Evolutionary conservation across 2,797 vertebrate genomes (phyloP).

Genomic region (Lutjanus argentimaculatus): DNA sequence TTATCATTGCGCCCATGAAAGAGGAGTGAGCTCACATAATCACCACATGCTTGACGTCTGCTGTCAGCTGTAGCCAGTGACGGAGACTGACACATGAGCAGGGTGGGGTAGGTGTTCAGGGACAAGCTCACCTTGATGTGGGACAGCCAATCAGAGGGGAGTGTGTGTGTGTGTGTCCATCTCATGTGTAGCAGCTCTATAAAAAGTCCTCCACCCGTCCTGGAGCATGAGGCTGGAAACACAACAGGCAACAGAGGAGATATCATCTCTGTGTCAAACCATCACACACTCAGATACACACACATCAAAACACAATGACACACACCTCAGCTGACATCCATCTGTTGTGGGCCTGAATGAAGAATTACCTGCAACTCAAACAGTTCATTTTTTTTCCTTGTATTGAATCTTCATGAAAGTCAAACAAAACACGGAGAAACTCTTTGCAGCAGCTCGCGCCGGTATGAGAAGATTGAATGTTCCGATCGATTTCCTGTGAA

Average conservation of each 20-base stretch:
- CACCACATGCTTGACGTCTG: neutral
- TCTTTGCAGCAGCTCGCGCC: neutral
- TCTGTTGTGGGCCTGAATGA: slow-evolving; percentile 28
- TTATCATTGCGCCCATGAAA: slow-evolving; percentile 3
- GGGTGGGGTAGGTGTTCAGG: slow-evolving; percentile 22
- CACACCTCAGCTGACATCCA: slow-evolving; percentile 1
- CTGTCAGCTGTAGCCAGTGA: slow-evolving; percentile 8
- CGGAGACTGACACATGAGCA: slow-evolving; percentile 26
- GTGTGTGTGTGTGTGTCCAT: slow-evolving; percentile 2
- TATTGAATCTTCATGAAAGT: slow-evolving; percentile 30
- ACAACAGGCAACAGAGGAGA: slow-evolving; percentile 18
- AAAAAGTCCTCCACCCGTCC: slow-evolving; percentile 32
- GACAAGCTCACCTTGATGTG: slow-evolving; percentile 63
- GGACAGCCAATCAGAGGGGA: slow-evolving; percentile 52
- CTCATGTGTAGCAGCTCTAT: slow-evolving; percentile 28
- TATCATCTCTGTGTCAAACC: slow-evolving; percentile 32
- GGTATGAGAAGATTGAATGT: slow-evolving; percentile 21
- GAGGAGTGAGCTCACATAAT: neutral
- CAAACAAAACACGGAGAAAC: slow-evolving; percentile 33
- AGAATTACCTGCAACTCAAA: slow-evolving; percentile 21
- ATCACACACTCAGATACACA: slow-evolving; percentile 22
- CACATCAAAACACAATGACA: slow-evolving; percentile 18
- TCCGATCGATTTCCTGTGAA: slow-evolving; percentile 36
- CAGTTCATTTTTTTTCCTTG: neutral
- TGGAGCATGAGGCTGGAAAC: slow-evolving; percentile 9